Evolutionary conservation across 2,888 invertebrate species (phyloP), one percentile per base, ranked within the genome.

Genomic region (Pristionchus entomophagus): DNA sequence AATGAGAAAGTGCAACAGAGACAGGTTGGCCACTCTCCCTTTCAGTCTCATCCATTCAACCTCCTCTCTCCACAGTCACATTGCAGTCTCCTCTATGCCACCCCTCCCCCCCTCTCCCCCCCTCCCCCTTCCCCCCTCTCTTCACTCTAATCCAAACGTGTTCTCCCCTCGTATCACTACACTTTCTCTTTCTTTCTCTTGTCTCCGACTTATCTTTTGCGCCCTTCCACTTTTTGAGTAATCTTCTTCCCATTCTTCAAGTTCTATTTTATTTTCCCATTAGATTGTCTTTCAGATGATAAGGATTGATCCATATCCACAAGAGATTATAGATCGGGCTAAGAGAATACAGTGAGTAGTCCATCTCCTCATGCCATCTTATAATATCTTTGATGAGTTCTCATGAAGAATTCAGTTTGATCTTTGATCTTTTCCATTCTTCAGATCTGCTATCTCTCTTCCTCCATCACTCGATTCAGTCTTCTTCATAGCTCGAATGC

Each of bases 401-500:
- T 29, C 32, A 35, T 35, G 26, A 5, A 17, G 10, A 41, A 41
- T 22, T n/a, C 35, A 45, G 14, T 5, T 69, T 69, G 38, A 38
- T 69, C 38, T 38, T 38, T 69, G 69, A 69, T 38, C 69, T 69
- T 19, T 19, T 22, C 19, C 5, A n/a, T n/a, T 10, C 6, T 77
- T 53, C 45, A 88, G 88, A 49, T 41, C 77, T 32, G 6, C 51
- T 2, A 22, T 88, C 35, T 80, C 83, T 32, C 84, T 91, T 77
- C 91, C 91, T 35, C 85, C 77, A 6, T 88, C 88, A 26, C 84
- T 89, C 51, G 88, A 92, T 53, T 89, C 91, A 14, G 89, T 90
- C 29, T 92, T 90, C 85, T 92, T 91, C 86, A 84, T 92, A 41
- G 91, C 90, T 10, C 86, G 92, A 73, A 91, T 91, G 86, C 73